Percentiles rank a stretch among this genome's conserved stretches.
These are phyloP conservation scores for Cylas formicarius DNA, from an alignment of 1,140 invertebrate genomes.

Conservation along the genomic window DNA sequence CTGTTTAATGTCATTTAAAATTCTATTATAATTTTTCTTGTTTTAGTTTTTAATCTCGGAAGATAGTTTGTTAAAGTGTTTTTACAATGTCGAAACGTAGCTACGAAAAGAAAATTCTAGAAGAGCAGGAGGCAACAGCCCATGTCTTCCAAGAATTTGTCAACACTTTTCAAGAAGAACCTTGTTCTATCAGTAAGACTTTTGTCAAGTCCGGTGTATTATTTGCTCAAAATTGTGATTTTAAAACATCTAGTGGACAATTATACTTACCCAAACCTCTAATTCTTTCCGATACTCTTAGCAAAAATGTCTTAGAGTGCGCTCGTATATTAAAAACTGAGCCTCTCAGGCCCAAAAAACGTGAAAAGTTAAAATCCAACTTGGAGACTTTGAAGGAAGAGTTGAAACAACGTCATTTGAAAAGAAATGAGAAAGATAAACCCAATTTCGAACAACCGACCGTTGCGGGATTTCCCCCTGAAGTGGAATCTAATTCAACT, in stretches of 20 bases:
- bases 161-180: slow-evolving; percentile 34
- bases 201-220: slow-evolving; percentile 37
- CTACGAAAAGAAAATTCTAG: slow-evolving; percentile 47
- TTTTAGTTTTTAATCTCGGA: too few species aligned
- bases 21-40: too few species aligned
- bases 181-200: slow-evolving; percentile 25
- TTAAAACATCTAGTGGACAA: slow-evolving; percentile 23
- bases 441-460: slow-evolving; percentile 19
- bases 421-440: slow-evolving; percentile 20
- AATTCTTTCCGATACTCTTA: slow-evolving; percentile 37
- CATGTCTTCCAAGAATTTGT: slow-evolving; percentile 45
- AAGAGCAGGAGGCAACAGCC: slow-evolving; percentile 79
- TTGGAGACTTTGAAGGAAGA: slow-evolving; percentile 41
- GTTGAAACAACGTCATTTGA: slow-evolving; percentile 31
- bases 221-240: slow-evolving; percentile 25
- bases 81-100: slow-evolving; percentile 31
- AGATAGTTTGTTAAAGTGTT: too few species aligned
- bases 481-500: slow-evolving; percentile 76
- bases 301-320: slow-evolving; percentile 48
- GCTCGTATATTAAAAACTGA: slow-evolving; percentile 30
- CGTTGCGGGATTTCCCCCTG: slow-evolving; percentile 24
- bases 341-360: slow-evolving; percentile 43
- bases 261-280: slow-evolving; percentile 35
- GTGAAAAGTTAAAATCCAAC: slow-evolving; percentile 35
- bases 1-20: too few species aligned